A percentile compares a stretch with the other conserved stretches of the same genome.
Conservation (phyloP, 2,888 invertebrate species). For the Lasius platythorax region DNA sequence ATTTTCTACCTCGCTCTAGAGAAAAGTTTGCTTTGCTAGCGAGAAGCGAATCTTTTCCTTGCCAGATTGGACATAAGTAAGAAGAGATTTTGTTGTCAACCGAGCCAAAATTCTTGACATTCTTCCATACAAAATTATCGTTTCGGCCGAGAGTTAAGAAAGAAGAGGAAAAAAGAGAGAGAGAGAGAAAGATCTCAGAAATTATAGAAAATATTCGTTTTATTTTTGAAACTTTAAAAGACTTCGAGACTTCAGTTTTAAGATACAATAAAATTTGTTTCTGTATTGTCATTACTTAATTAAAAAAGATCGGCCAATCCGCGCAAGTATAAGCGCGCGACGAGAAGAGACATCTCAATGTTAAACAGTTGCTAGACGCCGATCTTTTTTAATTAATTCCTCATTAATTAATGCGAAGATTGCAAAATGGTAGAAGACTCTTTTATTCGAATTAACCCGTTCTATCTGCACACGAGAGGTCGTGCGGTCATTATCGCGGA, state of each 20-base stretch:
- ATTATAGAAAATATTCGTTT: background rate
- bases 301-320: too few species aligned
- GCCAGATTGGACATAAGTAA: conserved; percentile 36
- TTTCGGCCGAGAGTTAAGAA: conserved; percentile 2
- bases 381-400: too few species aligned
- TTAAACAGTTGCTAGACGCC: too few species aligned
- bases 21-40: conserved; percentile 49
- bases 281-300: background rate
- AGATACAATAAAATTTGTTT: background rate
- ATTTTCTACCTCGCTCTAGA: conserved; percentile 28
- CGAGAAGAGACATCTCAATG: too few species aligned
- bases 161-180: background rate
- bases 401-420: too few species aligned
- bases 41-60: conserved; percentile 33
- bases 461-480: too few species aligned
- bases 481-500: too few species aligned
- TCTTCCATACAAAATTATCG: conserved; percentile 41
- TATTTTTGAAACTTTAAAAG: background rate
- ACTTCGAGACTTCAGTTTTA: background rate
- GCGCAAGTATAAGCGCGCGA: too few species aligned
- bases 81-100: conserved; percentile 30
- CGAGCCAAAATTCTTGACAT: conserved; percentile 45
- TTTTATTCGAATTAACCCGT: too few species aligned
- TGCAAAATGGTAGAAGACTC: too few species aligned
- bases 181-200: background rate